Conservation (phyloP, 2,888 invertebrate species). For the Nomada ferruginata region DNA sequence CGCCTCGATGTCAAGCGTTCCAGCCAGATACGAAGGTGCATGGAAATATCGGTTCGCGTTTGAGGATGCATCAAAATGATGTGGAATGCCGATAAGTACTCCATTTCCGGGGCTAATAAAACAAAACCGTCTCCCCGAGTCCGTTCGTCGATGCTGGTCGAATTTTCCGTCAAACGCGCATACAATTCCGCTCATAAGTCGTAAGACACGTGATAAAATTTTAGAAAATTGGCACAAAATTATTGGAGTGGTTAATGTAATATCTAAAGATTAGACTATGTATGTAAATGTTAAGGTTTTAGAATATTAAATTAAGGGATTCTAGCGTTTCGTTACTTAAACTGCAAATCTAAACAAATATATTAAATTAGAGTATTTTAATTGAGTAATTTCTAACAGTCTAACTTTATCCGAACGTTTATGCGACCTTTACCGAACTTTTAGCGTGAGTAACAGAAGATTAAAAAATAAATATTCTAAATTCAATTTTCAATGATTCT, state of each 20-base stretch:
- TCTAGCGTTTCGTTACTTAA: too few species aligned
- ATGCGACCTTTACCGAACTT: too few species aligned
- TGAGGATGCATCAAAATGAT: neutral
- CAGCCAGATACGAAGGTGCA: neutral
- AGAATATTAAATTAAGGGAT: too few species aligned
- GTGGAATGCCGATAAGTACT: neutral
- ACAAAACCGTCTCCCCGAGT: neutral
- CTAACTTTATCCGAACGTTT: too few species aligned
- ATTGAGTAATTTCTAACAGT: too few species aligned
- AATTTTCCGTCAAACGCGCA: neutral
- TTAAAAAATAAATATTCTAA: neutral
- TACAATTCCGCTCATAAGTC: too few species aligned
- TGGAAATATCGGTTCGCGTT: slow-evolving; percentile 13
- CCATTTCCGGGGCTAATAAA: slow-evolving; percentile 16
- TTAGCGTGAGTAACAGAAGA: neutral
- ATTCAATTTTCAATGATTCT: neutral
- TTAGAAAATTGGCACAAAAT: neutral
- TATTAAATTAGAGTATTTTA: too few species aligned
- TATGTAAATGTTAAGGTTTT: too few species aligned
- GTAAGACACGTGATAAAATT: too few species aligned
- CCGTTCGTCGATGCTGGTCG: neutral
- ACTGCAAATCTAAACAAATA: too few species aligned
- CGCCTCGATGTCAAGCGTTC: neutral
- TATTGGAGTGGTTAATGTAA: neutral
- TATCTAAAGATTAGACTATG: too few species aligned